Evolutionary conservation across 1,140 invertebrate species (phyloP).

Genomic region (Eriosoma lanigerum): DNA sequence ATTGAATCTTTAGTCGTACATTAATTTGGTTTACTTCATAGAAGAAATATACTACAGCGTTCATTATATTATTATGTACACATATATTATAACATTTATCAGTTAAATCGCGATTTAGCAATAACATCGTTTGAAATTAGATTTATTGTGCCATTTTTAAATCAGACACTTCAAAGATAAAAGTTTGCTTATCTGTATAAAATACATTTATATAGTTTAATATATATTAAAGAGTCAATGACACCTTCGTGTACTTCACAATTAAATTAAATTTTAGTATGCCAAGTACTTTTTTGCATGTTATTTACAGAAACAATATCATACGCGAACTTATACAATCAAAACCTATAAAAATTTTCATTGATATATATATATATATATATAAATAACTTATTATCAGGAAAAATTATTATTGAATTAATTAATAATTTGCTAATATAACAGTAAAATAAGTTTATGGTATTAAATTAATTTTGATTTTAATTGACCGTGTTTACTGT

Average conservation of each 20-base stretch:
- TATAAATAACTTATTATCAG: background rate
- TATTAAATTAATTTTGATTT: no score
- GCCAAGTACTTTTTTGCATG: conserved; percentile 12
- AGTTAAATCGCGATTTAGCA: conserved; percentile 24
- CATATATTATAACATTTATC: background rate
- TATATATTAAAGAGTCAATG: conserved; percentile 19
- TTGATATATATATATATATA: background rate
- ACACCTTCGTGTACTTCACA: background rate
- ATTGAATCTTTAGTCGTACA: background rate
- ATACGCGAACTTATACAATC: background rate
- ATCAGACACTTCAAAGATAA: conserved; percentile 16
- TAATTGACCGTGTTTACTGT: background rate
- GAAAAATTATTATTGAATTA: background rate
- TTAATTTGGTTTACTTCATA: background rate
- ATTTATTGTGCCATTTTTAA: conserved; percentile 11
- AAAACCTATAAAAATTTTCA: background rate
- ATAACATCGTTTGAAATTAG: background rate
- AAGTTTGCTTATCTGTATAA: conserved; percentile 9
- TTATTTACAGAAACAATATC: conserved; percentile 1
- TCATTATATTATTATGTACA: background rate
- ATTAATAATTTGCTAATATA: background rate
- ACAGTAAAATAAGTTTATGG: no score
- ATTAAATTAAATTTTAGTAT: background rate
- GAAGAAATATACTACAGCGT: background rate
- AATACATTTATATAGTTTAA: background rate